Conservation (phyloP, 2,797 vertebrate genomes). For the Syngnathus acus region DNA sequence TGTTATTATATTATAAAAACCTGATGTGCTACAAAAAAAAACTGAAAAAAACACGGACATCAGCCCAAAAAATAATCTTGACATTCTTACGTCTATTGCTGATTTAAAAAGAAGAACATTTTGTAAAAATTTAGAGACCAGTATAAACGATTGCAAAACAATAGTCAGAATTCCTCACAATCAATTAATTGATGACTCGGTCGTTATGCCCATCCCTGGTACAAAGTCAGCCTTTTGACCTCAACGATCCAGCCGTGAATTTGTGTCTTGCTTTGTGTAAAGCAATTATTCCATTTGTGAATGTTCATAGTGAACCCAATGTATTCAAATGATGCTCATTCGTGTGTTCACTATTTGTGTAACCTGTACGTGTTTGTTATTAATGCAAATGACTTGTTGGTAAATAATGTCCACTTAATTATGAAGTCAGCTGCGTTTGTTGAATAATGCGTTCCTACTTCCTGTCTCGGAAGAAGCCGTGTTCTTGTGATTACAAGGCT, state of each 20-base stretch:
- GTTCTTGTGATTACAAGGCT: constrained; percentile 18
- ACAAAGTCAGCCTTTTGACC: constrained; percentile 38
- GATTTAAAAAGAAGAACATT: too few relatives aligned
- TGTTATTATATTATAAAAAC: too few relatives aligned
- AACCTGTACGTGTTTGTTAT: constrained; percentile 35
- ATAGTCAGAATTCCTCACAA: background rate
- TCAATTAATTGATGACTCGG: background rate
- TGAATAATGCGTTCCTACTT: constrained; percentile 1
- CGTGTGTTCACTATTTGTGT: constrained; percentile 32
- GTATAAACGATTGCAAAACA: background rate
- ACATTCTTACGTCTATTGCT: too few relatives aligned
- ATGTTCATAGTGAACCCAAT: constrained; percentile 37
- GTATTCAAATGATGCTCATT: constrained; percentile 37
- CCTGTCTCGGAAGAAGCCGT: constrained; percentile 7
- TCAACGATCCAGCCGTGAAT: constrained; percentile 51
- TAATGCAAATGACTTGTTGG: constrained; percentile 24
- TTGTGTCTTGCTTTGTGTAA: constrained; percentile 35
- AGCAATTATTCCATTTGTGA: constrained; percentile 37
- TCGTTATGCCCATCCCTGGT: constrained; percentile 9
- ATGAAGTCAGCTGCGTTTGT: background rate
- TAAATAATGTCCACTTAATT: constrained; percentile 21
- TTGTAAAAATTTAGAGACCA: too few relatives aligned
- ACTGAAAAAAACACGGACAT: too few relatives aligned
- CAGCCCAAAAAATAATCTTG: too few relatives aligned
- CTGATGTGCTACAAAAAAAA: too few relatives aligned